These are phyloP conservation scores for Pemphigus obesinymphae DNA, from an alignment of 1,140 invertebrate species.

Conservation along the genomic window DNA sequence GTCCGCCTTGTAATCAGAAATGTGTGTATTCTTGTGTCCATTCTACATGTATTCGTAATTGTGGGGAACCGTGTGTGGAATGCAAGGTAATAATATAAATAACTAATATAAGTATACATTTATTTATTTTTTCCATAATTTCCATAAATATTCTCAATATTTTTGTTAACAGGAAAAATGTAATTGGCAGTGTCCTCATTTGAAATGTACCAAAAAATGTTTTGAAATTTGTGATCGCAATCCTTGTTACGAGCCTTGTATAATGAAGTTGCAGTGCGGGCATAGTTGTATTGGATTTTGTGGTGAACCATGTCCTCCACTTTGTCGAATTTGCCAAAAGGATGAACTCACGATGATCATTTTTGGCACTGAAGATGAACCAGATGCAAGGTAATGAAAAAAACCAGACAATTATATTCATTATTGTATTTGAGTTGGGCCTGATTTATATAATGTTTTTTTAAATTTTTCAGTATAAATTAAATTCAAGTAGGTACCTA, in stretches of 20 bases:
- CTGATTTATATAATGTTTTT: too few species aligned
- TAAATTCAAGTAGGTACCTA: too few species aligned
- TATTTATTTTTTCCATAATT: too few species aligned
- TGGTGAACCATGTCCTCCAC: constrained; percentile 59
- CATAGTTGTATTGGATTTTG: constrained; percentile 65
- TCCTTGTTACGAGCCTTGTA: constrained; percentile 57
- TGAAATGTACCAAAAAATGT: constrained; percentile 57
- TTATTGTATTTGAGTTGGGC: too few species aligned
- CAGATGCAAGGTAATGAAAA: constrained; percentile 53
- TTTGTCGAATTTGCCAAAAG: constrained; percentile 54
- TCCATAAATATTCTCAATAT: neutral
- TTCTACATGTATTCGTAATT: constrained; percentile 55
- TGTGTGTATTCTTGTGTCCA: constrained; percentile 60
- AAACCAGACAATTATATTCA: too few species aligned
- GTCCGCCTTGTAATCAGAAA: constrained; percentile 58
- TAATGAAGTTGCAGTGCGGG: constrained; percentile 53
- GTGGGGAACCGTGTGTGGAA: constrained; percentile 58
- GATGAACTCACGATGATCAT: constrained; percentile 54
- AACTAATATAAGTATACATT: neutral
- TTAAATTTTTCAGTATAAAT: too few species aligned
- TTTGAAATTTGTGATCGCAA: constrained; percentile 54
- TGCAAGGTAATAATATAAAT: constrained; percentile 54
- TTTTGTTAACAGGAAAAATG: constrained; percentile 51
- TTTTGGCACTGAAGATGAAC: constrained; percentile 58
- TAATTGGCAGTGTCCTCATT: constrained; percentile 55